phyloP scores from a whole-genome alignment of 2,888 invertebrate genomes.

The Monochamus alternatus region DNA sequence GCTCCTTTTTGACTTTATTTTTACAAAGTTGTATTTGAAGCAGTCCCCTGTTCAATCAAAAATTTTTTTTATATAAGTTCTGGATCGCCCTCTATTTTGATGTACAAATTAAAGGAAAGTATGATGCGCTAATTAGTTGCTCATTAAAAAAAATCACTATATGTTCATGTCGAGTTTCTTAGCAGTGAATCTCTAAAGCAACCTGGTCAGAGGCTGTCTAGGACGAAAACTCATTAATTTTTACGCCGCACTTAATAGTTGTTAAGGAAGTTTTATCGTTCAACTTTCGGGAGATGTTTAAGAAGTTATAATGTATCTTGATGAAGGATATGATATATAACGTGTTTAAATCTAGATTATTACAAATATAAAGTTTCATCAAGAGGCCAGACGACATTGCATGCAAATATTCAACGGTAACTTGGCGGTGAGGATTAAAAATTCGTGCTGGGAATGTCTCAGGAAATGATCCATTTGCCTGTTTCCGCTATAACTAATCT shows the following conservation, averaged over 20 bases:
- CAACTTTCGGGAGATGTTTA: constrained; percentile 30
- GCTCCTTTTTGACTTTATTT: too few species aligned
- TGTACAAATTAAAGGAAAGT: too few species aligned
- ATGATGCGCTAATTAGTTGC: too few species aligned
- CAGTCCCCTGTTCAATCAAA: too few species aligned
- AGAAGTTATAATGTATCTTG: constrained; percentile 33
- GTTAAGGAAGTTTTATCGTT: constrained; percentile 25
- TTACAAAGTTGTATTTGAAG: too few species aligned
- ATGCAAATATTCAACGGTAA: constrained; percentile 30
- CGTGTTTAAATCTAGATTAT: constrained; percentile 35
- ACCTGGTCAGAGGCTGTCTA: constrained; percentile 3
- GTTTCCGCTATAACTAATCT: constrained; percentile 4
- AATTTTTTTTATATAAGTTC: too few species aligned
- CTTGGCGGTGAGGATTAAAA: constrained; percentile 11
- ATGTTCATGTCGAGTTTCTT: too few species aligned
- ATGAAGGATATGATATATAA: constrained; percentile 34
- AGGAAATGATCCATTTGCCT: constrained; percentile 21
- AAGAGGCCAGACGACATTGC: constrained; percentile 27
- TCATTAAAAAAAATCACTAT: too few species aligned
- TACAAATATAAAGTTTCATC: constrained; percentile 26
- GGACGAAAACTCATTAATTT: constrained; percentile 28
- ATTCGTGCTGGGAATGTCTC: neutral
- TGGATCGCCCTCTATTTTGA: too few species aligned
- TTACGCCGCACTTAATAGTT: constrained; percentile 30
- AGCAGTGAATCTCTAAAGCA: constrained; percentile 4